Evolutionary conservation across 2,888 invertebrate species (phyloP), one percentile per base, ranked within the genome.

Genomic region (Rhogogaster chlorosoma): DNA sequence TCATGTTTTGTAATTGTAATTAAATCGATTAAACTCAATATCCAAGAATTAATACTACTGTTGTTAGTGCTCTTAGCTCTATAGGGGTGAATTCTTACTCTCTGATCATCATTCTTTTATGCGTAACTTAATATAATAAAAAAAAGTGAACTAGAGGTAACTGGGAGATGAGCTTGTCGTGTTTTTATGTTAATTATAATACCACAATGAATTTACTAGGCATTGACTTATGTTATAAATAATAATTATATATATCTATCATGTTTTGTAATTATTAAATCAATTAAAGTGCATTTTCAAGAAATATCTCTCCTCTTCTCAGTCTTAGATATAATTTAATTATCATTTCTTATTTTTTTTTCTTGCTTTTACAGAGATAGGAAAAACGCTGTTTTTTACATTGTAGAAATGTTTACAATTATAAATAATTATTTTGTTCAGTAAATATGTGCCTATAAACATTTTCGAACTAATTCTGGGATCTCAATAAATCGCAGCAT

Each of bases 201-300:
- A 45, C 15, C 45, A 15, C 45, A 45, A 15, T 45, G 45, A 57
- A 57, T 57, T 57, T 57, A 22, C 7, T 61, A 61, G 61, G 26
- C 7, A 26, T 61, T 36, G 32, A 70, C 70, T 70, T 36, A 70
- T 70, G 32, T 70, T 70, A 70, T 36, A 7, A 32, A 70, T 70
- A 18, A 70, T 70, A 26, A 75, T 75, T 75, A 42, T 75, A 53
- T 70, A 75, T 45, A 45, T n/a, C 29, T 75, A 22, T 75, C 45
- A 75, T 75, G 75, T 75, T 75, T 75, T 75, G 75, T 75, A 75
- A 75, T 75, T 75, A 75, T 75, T 75, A 75, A 75, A 45, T 45
- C 75, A 45, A 75, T 75, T 75, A 75, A 75, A 75, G 5, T 45
- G 9, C 42, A 45, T 75, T 75, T 75, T 42, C 29, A 45, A 75